Percentiles rank a stretch among this genome's conserved stretches.
These are phyloP conservation scores for Psephotus haematonotus DNA, from an alignment of 2,113 vertebrate genomes.

Conservation along the genomic window DNA sequence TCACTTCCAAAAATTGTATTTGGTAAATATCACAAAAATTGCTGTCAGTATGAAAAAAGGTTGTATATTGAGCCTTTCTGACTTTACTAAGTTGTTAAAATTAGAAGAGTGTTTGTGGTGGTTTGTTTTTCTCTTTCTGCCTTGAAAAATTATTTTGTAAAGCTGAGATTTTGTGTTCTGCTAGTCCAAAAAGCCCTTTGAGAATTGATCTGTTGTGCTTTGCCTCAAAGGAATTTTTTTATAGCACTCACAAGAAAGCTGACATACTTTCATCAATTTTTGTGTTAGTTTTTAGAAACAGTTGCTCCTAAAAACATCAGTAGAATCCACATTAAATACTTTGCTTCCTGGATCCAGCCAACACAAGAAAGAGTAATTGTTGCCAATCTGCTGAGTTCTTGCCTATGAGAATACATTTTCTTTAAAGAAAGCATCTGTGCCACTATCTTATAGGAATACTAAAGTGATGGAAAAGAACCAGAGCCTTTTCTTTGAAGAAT, in stretches of 20 bases:
- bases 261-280: conserved; percentile 36
- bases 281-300: conserved; percentile 39
- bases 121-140: neutral
- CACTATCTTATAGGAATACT: neutral
- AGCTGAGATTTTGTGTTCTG: neutral
- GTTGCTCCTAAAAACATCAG: conserved; percentile 51
- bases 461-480: neutral
- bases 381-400: conserved; percentile 8
- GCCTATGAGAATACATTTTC: conserved; percentile 2
- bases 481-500: conserved; percentile 8
- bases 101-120: neutral
- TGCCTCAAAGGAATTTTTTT: conserved; percentile 35
- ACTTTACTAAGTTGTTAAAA: neutral
- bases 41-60: neutral
- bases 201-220: neutral
- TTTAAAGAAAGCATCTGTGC: neutral
- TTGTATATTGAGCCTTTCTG: neutral
- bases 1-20: neutral
- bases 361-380: neutral
- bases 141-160: neutral
- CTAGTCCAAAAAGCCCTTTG: neutral
- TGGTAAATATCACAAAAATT: neutral
- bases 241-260: conserved; percentile 17
- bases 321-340: conserved; percentile 43
- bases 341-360: conserved; percentile 12